Evolutionary conservation across 2,888 invertebrate species (phyloP), one percentile per base, ranked within the genome.

Genomic region (Liodrosophila aerea): DNA sequence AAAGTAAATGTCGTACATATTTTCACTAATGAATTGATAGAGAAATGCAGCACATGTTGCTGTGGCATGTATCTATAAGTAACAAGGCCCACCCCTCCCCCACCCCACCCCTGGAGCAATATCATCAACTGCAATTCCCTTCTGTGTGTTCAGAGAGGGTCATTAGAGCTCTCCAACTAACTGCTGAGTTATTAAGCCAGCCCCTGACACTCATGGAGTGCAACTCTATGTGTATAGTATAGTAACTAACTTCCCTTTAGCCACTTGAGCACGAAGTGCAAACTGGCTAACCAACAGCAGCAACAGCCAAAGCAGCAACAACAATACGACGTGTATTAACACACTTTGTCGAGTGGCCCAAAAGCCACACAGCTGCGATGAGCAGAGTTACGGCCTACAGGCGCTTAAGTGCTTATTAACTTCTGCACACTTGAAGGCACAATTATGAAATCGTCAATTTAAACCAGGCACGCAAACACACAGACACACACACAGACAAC

Each of bases 371-470:
- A 44, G 31, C 22, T 13, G n/a, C 29, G 5, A 29, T 7, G 9
- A 29, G 11, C 39, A 37, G 43, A 36, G 43, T 51, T 58, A 22
- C 16, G 41, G 57, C 47, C 68, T 68, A 41, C 22, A 40, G 74
- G 64, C 58, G 64, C 85, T 75, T 77, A 82, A 82, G 83, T 82
- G 85, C 78, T 77, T 82, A 82, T 78, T 78, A 85, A 85, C 78
- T 85, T 78, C 64, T 57, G 64, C 64, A 85, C 82, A 78, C 78
- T 85, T 69, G 66, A 82, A 73, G 70, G 83, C 85, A 56, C 82
- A 85, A 85, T 78, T 85, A 81, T 78, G 75, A 82, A 78, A 82
- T 78, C 82, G 85, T 85, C 85, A 78, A 85, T 78, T 78, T 85
- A 82, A 85, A 85, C 69, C 69, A 69, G 59, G 61, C 74, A 74